phyloP scores from a whole-genome alignment of 2,888 invertebrate genomes.

The Hemistola chrysoprasaria region DNA sequence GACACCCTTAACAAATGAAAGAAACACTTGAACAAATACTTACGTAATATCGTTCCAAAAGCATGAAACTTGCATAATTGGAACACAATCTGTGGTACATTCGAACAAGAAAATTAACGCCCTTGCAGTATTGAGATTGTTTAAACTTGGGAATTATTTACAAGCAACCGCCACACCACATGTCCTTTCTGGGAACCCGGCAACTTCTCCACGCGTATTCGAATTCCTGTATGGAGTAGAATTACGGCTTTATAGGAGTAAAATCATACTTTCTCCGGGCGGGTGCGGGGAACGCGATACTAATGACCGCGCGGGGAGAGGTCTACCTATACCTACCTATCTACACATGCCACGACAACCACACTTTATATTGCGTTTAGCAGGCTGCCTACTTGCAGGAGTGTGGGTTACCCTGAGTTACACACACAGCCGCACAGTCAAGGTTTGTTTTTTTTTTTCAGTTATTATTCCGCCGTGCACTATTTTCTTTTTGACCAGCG shows the following conservation, averaged over 20 bases:
- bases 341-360: conserved; percentile 73
- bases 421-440: conserved; percentile 58
- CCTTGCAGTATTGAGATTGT: conserved; percentile 70
- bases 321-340: conserved; percentile 66
- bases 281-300: conserved; percentile 66
- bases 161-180: conserved; percentile 65
- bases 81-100: conserved; percentile 15
- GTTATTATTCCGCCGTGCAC: conserved; percentile 72
- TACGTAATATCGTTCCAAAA: conserved; percentile 25
- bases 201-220: conserved; percentile 74
- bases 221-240: conserved; percentile 82
- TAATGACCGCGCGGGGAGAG: conserved; percentile 82
- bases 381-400: conserved; percentile 75
- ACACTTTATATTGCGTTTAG: conserved; percentile 81
- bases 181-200: conserved; percentile 74
- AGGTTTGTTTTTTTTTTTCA: conserved; percentile 74
- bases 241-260: conserved; percentile 82
- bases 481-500: conserved; percentile 70
- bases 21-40: conserved; percentile 67
- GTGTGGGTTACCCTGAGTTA: conserved; percentile 35
- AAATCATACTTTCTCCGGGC: conserved; percentile 81
- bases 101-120: conserved; percentile 31
- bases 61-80: too few relatives aligned
- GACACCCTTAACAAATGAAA: conserved; percentile 62
- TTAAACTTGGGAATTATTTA: conserved; percentile 77